Percentiles rank a stretch among this genome's conserved stretches.
Evolutionary conservation across 1,140 invertebrate species (phyloP).

Genomic region (Lasaia peninsularis): DNA sequence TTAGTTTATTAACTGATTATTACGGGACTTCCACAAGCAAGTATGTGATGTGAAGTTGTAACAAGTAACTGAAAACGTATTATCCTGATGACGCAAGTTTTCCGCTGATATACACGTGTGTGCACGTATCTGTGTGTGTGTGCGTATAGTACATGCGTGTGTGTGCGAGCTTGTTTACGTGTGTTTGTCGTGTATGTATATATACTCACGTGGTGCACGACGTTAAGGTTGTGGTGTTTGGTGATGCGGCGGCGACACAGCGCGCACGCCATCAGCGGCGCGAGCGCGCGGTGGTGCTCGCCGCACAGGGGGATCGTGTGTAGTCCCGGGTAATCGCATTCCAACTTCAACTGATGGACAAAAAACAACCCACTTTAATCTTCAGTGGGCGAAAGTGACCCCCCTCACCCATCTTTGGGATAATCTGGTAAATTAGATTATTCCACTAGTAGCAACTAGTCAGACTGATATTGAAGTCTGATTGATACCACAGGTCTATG

Average conservation of each 20-base stretch:
- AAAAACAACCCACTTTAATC: background rate
- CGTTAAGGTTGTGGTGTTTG: constrained; percentile 83
- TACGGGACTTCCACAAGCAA: too few species aligned
- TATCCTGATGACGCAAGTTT: too few species aligned
- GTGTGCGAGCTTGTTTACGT: background rate
- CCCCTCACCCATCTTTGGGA: too few species aligned
- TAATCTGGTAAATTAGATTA: too few species aligned
- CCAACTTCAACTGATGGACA: constrained; percentile 74
- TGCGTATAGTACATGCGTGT: background rate
- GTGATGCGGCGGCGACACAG: constrained; percentile 85
- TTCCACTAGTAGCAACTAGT: too few species aligned
- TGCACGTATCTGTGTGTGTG: background rate
- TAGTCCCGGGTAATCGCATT: constrained; percentile 78
- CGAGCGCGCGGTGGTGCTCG: constrained; percentile 80
- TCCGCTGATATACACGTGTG: too few species aligned
- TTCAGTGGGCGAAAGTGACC: too few species aligned
- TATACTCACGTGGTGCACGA: constrained; percentile 72
- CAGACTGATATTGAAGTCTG: too few species aligned
- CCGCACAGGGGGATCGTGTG: constrained; percentile 81
- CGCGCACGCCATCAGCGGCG: constrained; percentile 84
- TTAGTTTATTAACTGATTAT: too few species aligned
- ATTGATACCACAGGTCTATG: too few species aligned
- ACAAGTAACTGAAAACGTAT: too few species aligned
- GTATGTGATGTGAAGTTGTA: background rate
- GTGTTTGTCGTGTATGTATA: background rate